Conservation (phyloP, 2,113 vertebrate species). For the Brienomyrus brachyistius region DNA sequence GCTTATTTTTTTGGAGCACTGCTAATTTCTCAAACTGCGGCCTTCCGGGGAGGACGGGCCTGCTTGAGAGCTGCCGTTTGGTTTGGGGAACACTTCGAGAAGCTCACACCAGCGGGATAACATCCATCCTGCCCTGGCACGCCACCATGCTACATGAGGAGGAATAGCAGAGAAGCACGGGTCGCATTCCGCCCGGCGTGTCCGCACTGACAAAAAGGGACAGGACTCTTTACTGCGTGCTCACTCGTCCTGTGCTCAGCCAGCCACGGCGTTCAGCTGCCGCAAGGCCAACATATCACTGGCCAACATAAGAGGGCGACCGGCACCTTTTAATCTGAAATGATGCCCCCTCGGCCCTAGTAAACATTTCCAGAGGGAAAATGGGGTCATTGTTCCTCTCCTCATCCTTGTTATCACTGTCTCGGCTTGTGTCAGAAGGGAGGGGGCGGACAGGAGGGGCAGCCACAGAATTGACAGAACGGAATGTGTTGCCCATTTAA, state of each 20-base stretch:
- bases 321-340: background rate
- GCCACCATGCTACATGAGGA: background rate
- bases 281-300: slow-evolving; percentile 33
- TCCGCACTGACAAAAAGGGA: background rate
- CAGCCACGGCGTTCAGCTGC: slow-evolving; percentile 56
- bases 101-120: background rate
- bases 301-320: slow-evolving; percentile 29
- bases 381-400: background rate
- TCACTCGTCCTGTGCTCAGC: slow-evolving; percentile 42
- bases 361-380: background rate
- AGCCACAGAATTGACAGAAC: background rate
- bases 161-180: background rate
- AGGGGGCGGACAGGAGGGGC: background rate
- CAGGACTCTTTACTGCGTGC: slow-evolving; percentile 39
- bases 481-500: background rate
- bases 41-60: slow-evolving; percentile 35
- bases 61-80: no score
- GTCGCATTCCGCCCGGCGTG: background rate
- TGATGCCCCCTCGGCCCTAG: background rate
- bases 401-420: background rate
- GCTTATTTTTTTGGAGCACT: slow-evolving; percentile 22
- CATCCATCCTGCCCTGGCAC: background rate
- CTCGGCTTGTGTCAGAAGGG: background rate
- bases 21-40: slow-evolving; percentile 53
- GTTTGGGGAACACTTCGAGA: background rate